Evolutionary conservation across 1,140 invertebrate genomes (phyloP), one percentile per base, ranked within the genome.

Genomic region (Nixonia krombeini): DNA sequence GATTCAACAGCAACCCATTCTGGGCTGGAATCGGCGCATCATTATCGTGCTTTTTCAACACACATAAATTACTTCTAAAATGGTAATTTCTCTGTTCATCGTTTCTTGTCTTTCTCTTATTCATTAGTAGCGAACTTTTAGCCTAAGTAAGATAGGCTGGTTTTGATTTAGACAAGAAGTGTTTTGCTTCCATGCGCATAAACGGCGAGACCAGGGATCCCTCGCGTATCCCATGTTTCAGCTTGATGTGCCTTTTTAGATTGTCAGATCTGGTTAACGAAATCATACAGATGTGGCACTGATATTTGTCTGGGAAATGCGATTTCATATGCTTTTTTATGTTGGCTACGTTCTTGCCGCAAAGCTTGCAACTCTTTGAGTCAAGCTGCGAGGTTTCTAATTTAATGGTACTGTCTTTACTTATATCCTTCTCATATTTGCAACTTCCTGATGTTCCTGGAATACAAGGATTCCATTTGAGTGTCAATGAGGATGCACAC

Each of bases 261-360:
- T 86, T 86, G 70, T 86, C 85, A 45, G 84, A 85, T 66, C 84
- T 81, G 47, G 84, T 86, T 45, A 86, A 77, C 52, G 83, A 85
- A 76, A 86, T 85, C 81, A 83, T 78, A 65, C 84, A 85, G 58
- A 85, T 85, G 40, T 84, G 81, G 72, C 84, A 85, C 52, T 82
- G 80, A 77, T 85, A 84, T 59, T 85, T 85, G 62, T 85, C 84
- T 12, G 84, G 84, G 61, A 80, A 82, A 76, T 85, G 84, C 33
- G 84, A 85, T 80, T 85, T 85, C 84, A 85, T 85, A 64, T 85
- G 84, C 56, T 85, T 85, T 78, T 85, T 85, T 57, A 85, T 80
- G 67, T 85, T 85, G 49, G 83, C 81, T 71, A 85, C 84, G 58
- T 70, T 84, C 71, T 85, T 85, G 65, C 83, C 83, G 65, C 84